These are phyloP conservation scores for Incurvaria masculella DNA, from an alignment of 2,888 invertebrate genomes.

Conservation along the genomic window DNA sequence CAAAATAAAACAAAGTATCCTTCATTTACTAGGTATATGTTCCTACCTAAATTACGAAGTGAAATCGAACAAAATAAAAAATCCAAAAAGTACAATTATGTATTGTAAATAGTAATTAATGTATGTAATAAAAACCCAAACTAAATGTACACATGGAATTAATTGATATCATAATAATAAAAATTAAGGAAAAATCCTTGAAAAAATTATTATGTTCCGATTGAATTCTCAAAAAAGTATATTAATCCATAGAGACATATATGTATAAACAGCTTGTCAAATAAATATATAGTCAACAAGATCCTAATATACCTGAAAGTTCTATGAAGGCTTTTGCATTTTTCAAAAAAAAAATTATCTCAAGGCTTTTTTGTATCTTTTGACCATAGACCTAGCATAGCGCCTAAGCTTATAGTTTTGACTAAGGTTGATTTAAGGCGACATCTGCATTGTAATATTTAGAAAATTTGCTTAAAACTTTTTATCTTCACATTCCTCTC, in stretches of 20 bases:
- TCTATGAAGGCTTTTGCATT: too few relatives aligned
- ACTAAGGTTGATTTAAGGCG: too few relatives aligned
- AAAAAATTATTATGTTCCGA: not conserved
- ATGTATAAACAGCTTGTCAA: constrained; percentile 2
- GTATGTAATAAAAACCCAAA: constrained; percentile 11
- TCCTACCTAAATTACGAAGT: too few relatives aligned
- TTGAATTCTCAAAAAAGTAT: constrained; percentile 15
- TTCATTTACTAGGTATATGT: constrained; percentile 31
- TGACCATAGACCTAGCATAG: too few relatives aligned
- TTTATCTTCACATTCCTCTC: too few relatives aligned
- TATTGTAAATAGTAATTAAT: constrained; percentile 14
- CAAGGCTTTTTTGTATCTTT: too few relatives aligned
- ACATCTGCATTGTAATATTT: too few relatives aligned
- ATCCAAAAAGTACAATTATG: constrained; percentile 33
- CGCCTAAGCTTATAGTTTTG: too few relatives aligned
- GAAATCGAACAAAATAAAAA: too few relatives aligned
- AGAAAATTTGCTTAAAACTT: too few relatives aligned
- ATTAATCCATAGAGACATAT: constrained; percentile 17
- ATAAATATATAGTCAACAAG: constrained; percentile 16
- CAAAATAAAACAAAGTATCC: constrained; percentile 13
- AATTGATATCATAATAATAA: constrained; percentile 14
- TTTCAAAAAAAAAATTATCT: too few relatives aligned
- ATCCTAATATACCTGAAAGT: constrained; percentile 22
- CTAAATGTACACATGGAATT: constrained; percentile 14
- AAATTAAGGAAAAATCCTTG: not conserved